Evolutionary conservation across 2,113 vertebrate species (phyloP).

Genomic region (Setophaga kirtlandii): DNA sequence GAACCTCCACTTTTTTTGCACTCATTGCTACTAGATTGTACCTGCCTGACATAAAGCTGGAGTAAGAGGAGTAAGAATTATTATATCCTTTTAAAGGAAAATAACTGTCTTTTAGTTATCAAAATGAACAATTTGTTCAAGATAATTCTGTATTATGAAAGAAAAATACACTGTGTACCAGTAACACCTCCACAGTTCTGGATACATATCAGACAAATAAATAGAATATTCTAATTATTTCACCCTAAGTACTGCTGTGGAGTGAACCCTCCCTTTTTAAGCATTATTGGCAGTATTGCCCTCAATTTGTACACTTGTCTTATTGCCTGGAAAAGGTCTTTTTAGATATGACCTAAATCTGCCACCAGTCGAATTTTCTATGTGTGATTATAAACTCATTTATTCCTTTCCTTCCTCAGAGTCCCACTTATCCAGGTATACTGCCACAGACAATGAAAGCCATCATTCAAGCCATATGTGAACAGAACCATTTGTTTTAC

Average conservation of each 20-base stretch:
- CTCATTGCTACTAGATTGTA: neutral
- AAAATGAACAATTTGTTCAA: neutral
- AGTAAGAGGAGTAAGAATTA: neutral
- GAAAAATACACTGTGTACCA: neutral
- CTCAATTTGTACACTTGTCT: neutral
- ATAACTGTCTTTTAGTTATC: neutral
- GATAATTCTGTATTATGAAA: neutral
- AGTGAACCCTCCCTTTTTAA: neutral
- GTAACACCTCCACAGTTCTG: neutral
- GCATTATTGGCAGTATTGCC: neutral
- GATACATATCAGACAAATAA: neutral
- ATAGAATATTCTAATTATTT: neutral
- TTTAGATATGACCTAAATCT: neutral
- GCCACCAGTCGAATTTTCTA: neutral
- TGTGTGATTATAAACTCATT: constrained; percentile 36
- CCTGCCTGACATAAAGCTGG: neutral
- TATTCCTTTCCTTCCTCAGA: constrained; percentile 39
- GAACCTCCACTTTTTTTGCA: neutral
- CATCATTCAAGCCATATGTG: constrained; percentile 64
- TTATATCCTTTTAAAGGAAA: neutral
- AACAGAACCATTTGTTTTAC: constrained; percentile 69
- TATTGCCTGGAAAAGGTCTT: neutral
- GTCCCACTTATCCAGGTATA: neutral
- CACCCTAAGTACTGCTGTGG: neutral
- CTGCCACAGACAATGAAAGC: constrained; percentile 51